Percentiles rank a stretch among this genome's conserved stretches.
Evolutionary conservation across 2,888 invertebrate species (phyloP).

Genomic region (Stenichneumon culpator): DNA sequence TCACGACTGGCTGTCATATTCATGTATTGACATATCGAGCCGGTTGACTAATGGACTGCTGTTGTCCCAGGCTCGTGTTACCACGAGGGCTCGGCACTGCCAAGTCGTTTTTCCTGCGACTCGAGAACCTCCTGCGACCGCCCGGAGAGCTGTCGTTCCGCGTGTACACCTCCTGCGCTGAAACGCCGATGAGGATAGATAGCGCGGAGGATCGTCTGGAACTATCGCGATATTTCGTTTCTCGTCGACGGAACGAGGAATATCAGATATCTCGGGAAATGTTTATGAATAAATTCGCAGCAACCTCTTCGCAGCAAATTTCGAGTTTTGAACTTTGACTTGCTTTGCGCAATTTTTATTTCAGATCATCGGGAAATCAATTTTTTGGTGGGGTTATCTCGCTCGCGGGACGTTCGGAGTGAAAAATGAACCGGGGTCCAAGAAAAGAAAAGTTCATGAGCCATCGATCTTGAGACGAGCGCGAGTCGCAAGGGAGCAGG

Average conservation of each 20-base stretch:
- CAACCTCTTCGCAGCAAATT: neutral
- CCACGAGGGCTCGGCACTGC: constrained; percentile 78
- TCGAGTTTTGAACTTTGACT: neutral
- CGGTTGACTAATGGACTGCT: constrained; percentile 85
- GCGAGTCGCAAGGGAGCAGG: constrained; percentile 25
- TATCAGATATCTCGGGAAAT: neutral
- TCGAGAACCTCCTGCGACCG: constrained; percentile 59
- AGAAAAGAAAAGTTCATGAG: constrained; percentile 62
- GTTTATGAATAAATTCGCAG: constrained; percentile 17
- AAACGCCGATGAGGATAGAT: neutral
- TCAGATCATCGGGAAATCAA: constrained; percentile 38
- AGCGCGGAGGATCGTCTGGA: neutral
- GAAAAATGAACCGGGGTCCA: constrained; percentile 58
- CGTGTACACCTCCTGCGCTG: neutral
- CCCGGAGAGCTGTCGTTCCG: constrained; percentile 39
- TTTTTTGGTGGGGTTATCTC: constrained; percentile 38
- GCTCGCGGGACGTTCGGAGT: constrained; percentile 10
- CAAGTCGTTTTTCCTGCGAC: constrained; percentile 76
- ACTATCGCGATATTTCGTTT: neutral
- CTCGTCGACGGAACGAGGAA: neutral
- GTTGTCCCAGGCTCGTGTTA: constrained; percentile 84
- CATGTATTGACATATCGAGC: constrained; percentile 84
- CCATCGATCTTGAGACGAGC: constrained; percentile 73
- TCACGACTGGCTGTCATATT: constrained; percentile 83
- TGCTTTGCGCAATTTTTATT: constrained; percentile 15